Evolutionary conservation across 2,113 vertebrate species (phyloP).

Genomic region (Corythornis vintsioides): DNA sequence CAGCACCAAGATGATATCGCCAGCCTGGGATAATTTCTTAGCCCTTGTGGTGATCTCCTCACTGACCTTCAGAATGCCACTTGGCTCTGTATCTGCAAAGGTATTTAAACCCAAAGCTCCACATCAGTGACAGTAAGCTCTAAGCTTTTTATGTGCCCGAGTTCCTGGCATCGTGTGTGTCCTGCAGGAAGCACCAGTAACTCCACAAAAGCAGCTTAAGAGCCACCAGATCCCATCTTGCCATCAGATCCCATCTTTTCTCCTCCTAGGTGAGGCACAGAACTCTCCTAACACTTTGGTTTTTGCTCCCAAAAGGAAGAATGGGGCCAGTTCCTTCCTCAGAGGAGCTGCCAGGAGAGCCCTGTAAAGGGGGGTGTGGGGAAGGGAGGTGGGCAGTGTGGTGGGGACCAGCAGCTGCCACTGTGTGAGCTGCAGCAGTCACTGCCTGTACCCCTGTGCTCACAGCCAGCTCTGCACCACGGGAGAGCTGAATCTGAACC

Average conservation of each 20-base stretch:
- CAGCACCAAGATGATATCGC: background rate
- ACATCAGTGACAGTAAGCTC: fast-evolving
- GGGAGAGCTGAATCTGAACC: background rate
- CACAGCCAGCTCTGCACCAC: background rate
- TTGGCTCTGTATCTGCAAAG: background rate
- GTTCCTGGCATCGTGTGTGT: background rate
- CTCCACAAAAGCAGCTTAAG: no score
- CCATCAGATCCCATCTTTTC: background rate
- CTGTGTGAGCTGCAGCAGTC: background rate
- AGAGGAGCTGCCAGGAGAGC: background rate
- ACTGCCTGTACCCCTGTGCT: fast-evolving
- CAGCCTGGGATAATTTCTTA: background rate
- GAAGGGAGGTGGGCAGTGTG: background rate
- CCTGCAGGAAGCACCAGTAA: no score
- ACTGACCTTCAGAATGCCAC: background rate
- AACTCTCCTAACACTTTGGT: background rate
- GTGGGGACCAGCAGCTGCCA: background rate
- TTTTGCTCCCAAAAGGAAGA: background rate
- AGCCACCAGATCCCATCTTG: no score
- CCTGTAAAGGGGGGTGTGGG: background rate
- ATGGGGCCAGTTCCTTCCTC: background rate
- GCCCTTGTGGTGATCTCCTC: background rate
- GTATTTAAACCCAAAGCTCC: background rate
- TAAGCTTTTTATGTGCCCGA: background rate
- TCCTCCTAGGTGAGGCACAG: background rate